phyloP scores from a whole-genome alignment of 2,113 vertebrate species.

The Pygoscelis antarcticus region DNA sequence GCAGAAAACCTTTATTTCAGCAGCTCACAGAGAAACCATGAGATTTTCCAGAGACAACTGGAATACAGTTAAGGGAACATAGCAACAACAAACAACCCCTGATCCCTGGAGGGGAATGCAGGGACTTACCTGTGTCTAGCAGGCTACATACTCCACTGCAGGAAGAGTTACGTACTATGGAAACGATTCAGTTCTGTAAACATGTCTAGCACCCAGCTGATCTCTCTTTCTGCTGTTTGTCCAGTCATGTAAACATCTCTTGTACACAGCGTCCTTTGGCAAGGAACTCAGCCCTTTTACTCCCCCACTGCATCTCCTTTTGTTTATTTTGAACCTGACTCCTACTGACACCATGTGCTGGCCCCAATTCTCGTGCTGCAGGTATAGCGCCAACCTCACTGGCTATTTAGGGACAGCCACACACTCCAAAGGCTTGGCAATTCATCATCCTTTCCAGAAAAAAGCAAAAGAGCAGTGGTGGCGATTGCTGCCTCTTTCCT shows the following conservation, averaged over 20 bases:
- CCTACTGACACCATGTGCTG: not conserved
- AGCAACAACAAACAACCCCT: not conserved
- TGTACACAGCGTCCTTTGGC: not conserved
- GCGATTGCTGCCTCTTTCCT: conserved; percentile 27
- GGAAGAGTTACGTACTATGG: not conserved
- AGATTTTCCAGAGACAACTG: conserved; percentile 2
- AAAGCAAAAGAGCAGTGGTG: not conserved
- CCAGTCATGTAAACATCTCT: not conserved
- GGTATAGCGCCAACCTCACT: not conserved
- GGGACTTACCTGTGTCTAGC: not conserved
- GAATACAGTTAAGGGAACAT: not conserved
- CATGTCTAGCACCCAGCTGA: not conserved
- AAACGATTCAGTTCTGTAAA: not conserved
- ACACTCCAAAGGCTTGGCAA: not conserved
- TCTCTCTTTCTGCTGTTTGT: not conserved
- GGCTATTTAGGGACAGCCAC: not conserved
- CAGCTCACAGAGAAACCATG: not conserved
- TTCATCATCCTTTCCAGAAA: conserved; percentile 35
- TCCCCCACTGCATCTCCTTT: not conserved
- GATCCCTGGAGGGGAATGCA: not conserved
- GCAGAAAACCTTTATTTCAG: not conserved
- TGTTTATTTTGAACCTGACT: conserved; percentile 27
- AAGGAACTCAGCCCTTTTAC: not conserved
- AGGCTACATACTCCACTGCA: not conserved
- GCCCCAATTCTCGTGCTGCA: not conserved